Base-by-base conservation (phyloP, 1,140 invertebrate genomes). In the Pseudomyrmex sp. region DNA sequence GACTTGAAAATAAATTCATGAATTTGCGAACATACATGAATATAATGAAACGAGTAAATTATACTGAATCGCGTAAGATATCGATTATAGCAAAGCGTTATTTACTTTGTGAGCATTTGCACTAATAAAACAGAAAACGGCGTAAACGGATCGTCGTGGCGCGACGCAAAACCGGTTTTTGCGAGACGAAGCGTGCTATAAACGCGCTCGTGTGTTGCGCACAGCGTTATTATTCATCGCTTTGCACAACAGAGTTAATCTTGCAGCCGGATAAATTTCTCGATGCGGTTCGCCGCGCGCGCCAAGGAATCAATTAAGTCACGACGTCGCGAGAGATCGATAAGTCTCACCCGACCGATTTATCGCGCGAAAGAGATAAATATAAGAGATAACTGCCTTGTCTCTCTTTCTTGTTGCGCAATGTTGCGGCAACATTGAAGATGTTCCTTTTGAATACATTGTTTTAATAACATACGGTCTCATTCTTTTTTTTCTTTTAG, bases 241-340 rank as follows among this genome's bases (percentile, higher is more conserved):
- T 66, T 35, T 35, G 35, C 35, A 13, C 61, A 56, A 66, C 62
- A 66, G 26, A 66, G 35, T 77, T 77, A 77, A 77, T 77, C 35
- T 9, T 26, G 61, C 26, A 44, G 48, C 23, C 74, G 74, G 62
- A 77, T 77, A 77, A 66, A 66, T 66, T 52, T 66, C 35, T 15
- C 62, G 59, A 65, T 13, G 15, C 74, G 74, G 50, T 66, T 66
- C 4, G 74, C 62, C 35, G 74, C 26, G 62, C 26, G 15, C 18
- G 62, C 13, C 61, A 35, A 56, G 50, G 13, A 77, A 77, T 77
- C 74, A 66, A 77, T 77, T 77, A 77, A 77, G 62, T 66, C 50
- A 66, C 26, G 12, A 66, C 26, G 7, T 75, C 15, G 58, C 20
- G 59, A 62, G 15, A n/a, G 26, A 76, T 76, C 74, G 74, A 76